Base-by-base conservation (phyloP, 2,113 vertebrate species). In the Blennius ocellaris region DNA sequence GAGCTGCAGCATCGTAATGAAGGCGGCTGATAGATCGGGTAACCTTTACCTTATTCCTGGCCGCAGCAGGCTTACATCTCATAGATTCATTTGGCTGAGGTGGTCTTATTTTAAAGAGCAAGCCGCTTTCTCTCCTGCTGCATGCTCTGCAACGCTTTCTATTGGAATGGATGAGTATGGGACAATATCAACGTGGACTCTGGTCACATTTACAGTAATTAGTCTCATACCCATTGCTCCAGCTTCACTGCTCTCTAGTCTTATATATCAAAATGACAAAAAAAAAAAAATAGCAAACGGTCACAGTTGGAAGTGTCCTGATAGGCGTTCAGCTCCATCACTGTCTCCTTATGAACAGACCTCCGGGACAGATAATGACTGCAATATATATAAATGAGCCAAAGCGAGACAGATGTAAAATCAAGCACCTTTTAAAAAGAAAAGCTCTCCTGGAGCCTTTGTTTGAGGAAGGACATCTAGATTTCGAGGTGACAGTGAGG, bases 381-480 rank as follows among this genome's bases (percentile, higher is more conserved):
- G 66, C 15, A 80, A 85, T 87, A 83, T 85, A 75, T 90, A 85
- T 87, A 92, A 90, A 90, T 85, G 82, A 86, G 73, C 61, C 64
- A 21, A 59, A 65, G 81, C 68, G 71, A 91, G 88, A 88, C 74
- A 76, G 75, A 91, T 89, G 90, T 83, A 84, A 87, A 80, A 87
- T 77, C 72, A 80, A 80, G 61, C 49, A 65, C 78, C 70, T 45
- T 73, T 81, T 76, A 60, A 78, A 89, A 86, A 68, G 84, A 92
- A 92, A 89, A 84, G 87, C 57, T 91, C 70, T 74, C 41, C 73
- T 8, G 45, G 50, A 21, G 74, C 79, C 85, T 92, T 90, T 91
- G 87, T 90, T 81, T 15, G 37, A 67, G 67, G 79, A 89, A 85
- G 76, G 81, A 86, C 78, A 73, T 80, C 52, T 54, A 69, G 63